Conservation (phyloP, 2,797 vertebrate genomes). For the Pipistrellus pygmaeus region DNA sequence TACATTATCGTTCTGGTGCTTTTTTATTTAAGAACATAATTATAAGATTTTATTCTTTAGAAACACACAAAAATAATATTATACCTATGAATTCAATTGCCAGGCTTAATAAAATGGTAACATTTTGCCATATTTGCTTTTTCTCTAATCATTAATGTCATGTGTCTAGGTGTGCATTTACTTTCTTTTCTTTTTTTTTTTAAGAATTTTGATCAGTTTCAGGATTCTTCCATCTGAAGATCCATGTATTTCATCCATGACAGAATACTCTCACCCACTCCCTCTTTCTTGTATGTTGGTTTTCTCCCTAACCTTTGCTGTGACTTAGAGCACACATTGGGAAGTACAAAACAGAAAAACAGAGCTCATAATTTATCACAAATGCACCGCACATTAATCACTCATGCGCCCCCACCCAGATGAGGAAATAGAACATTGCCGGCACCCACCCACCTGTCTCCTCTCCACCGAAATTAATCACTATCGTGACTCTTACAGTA, state of each 20-base stretch:
- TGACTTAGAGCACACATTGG: not conserved
- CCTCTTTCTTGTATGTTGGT: not conserved
- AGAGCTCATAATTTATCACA: not conserved
- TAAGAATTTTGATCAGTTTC: not conserved
- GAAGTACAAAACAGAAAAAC: not conserved
- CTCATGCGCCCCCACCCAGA: too few species aligned
- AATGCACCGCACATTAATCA: not conserved
- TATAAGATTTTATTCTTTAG: not conserved
- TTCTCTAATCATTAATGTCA: not conserved
- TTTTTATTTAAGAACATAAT: not conserved
- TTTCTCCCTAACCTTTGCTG: not conserved
- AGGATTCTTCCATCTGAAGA: not conserved
- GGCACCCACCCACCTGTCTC: not conserved
- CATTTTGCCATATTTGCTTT: not conserved
- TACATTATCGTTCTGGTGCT: not conserved
- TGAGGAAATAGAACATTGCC: not conserved
- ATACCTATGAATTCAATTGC: not conserved
- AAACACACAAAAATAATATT: slow-evolving; percentile 13
- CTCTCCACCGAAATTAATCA: not conserved
- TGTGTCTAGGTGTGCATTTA: not conserved
- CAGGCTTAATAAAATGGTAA: not conserved
- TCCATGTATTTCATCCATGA: not conserved
- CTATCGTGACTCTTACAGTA: not conserved
- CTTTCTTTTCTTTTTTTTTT: too few species aligned
- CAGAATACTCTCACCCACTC: not conserved